These are phyloP conservation scores for Rhynchophorus ferrugineus DNA, from an alignment of 1,140 invertebrate species.

Conservation along the genomic window DNA sequence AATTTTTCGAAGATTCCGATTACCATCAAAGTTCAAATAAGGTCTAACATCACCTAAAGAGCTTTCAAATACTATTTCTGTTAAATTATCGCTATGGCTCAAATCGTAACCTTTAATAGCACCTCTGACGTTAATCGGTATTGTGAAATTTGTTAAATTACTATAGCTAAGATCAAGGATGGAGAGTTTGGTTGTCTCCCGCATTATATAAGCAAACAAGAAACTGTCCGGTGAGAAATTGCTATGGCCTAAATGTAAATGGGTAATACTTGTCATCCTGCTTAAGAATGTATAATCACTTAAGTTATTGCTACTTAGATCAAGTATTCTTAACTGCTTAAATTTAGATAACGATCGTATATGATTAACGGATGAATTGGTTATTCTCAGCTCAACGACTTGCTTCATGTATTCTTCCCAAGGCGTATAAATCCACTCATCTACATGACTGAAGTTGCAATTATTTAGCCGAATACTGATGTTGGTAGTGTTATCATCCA, in stretches of 20 bases:
- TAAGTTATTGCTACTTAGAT: constrained; percentile 7
- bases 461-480: background rate
- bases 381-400: constrained; percentile 1
- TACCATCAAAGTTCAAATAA: constrained; percentile 7
- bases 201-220: constrained; percentile 1
- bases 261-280: background rate
- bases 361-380: constrained; percentile 5
- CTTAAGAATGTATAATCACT: constrained; percentile 4
- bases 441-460: background rate
- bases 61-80: background rate
- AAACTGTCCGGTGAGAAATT: constrained; percentile 1
- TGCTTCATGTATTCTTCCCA: background rate
- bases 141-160: background rate
- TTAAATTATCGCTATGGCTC: constrained; percentile 4
- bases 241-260: constrained; percentile 2
- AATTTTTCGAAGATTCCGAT: background rate
- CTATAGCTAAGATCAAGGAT: constrained; percentile 1
- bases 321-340: background rate
- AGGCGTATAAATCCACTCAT: constrained; percentile 7
- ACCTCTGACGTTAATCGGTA: background rate
- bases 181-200: background rate
- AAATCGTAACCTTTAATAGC: background rate
- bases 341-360: constrained; percentile 1
- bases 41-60: background rate
- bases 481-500: background rate